These are phyloP conservation scores for Periphyllus acericola DNA, from an alignment of 2,888 invertebrate genomes.

Conservation along the genomic window DNA sequence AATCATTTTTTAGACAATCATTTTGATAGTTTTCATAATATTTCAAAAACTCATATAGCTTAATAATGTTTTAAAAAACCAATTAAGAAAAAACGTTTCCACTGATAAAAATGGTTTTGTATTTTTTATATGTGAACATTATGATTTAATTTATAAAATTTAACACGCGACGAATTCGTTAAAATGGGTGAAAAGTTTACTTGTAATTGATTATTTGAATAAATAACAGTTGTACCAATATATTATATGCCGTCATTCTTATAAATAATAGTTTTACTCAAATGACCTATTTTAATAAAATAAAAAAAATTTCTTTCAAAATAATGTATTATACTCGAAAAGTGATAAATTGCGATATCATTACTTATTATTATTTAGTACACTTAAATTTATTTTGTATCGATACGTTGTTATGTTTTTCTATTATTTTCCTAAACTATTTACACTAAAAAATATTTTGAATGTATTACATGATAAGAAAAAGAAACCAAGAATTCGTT, in stretches of 20 bases:
- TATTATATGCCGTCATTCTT: neutral
- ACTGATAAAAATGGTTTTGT: neutral
- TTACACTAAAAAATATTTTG: neutral
- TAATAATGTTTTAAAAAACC: neutral
- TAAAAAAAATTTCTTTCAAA: neutral
- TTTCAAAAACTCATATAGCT: neutral
- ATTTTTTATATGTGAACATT: neutral
- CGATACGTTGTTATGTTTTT: too few relatives aligned
- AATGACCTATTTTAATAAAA: conserved; percentile 31
- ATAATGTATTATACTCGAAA: neutral
- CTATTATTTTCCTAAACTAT: neutral
- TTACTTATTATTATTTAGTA: too few relatives aligned
- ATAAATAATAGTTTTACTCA: conserved; percentile 5
- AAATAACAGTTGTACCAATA: neutral
- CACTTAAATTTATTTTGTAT: too few relatives aligned
- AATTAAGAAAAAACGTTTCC: neutral
- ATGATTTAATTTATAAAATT: neutral
- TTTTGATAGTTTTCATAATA: neutral
- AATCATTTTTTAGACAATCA: conserved; percentile 17
- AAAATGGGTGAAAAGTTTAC: conserved; percentile 40
- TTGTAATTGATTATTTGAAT: conserved; percentile 35
- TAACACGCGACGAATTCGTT: conserved; percentile 33
- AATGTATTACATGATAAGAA: neutral
- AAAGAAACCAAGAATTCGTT: neutral
- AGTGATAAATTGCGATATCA: neutral